Evolutionary conservation across 2,888 invertebrate species (phyloP), one percentile per base, ranked within the genome.

Genomic region (Drosophila anceps): DNA sequence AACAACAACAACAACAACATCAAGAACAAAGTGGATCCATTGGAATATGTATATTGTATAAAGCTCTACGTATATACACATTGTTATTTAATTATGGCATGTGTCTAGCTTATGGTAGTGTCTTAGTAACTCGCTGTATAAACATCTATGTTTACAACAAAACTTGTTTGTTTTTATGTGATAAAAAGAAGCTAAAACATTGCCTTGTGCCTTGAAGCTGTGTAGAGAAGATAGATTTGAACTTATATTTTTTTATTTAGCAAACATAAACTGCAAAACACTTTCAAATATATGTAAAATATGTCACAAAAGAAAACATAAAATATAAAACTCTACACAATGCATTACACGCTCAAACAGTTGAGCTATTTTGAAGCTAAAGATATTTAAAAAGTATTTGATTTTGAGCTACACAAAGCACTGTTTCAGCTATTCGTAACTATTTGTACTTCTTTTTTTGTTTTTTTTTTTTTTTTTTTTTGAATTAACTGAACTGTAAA

Each of bases 81-180:
- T 43, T 68, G 50, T 62, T 78, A 69, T 82, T 57, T 73, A 51
- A 55, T 57, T 76, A 71, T 68, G 68, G 81, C 72, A 80, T 78
- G 81, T 64, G 24, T 59, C 33, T 37, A 69, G 78, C 83, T 85
- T 84, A 90, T 84, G 48, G 73, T 90, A 88, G 88, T 63, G 27
- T 58, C 69, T 79, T 90, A 88, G 88, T 69, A 48, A 73, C 43
- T 74, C 65, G 69, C 88, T 88, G 74, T 79, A 44, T 15, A 60
- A 80, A 62, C 50, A 60, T 57, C 46, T 69, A 77, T 73, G 44
- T 73, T 41, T 62, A 46, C 27, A 69, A 61, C 24, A 27, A 24
- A 15, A 61, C 62, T 48, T 43, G 67, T 71, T 67, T 81, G 67
- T 79, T 67, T 81, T 65, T 79, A 39, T 71, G 58, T 74, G 39